These are phyloP conservation scores for Macrostomum cliftonense DNA, from an alignment of 2,888 invertebrate species.

Conservation along the genomic window DNA sequence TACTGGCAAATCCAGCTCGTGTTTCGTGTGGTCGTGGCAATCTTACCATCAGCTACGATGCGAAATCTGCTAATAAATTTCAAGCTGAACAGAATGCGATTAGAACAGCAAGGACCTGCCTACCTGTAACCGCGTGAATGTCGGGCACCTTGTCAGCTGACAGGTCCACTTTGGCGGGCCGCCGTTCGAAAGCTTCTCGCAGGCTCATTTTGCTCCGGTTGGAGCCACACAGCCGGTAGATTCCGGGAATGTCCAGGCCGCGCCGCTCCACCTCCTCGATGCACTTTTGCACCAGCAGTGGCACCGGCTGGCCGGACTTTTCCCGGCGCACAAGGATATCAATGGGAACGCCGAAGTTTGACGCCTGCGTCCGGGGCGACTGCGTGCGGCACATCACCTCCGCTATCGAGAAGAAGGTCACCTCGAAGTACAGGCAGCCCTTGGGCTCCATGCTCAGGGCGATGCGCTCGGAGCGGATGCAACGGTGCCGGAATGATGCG, in stretches of 20 bases:
- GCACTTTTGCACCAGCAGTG: conserved; percentile 73
- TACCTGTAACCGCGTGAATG: conserved; percentile 87
- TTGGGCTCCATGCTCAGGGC: conserved; percentile 74
- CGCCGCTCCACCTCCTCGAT: conserved; percentile 83
- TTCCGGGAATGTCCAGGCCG: conserved; percentile 75
- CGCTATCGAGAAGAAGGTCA: conserved; percentile 12
- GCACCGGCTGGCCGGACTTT: conserved; percentile 43
- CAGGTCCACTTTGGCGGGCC: conserved; percentile 51
- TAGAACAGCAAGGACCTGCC: too few relatives aligned
- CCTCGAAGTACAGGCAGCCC: conserved; percentile 47
- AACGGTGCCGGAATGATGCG: conserved; percentile 3
- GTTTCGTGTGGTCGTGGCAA: too few relatives aligned
- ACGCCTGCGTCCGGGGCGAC: too few relatives aligned
- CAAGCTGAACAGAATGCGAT: too few relatives aligned
- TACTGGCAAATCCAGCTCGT: too few relatives aligned
- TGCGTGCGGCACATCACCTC: too few relatives aligned
- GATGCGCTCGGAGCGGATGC: conserved; percentile 38
- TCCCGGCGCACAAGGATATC: too few relatives aligned
- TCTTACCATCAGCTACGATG: too few relatives aligned
- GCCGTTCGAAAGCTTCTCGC: conserved; percentile 66
- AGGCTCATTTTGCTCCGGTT: conserved; percentile 84
- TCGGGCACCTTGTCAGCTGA: conserved; percentile 92
- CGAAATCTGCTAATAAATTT: too few relatives aligned
- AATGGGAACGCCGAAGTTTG: too few relatives aligned
- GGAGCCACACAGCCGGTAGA: conserved; percentile 85